Evolutionary conservation across 2,888 invertebrate species (phyloP).

Genomic region (Scaptomyza polygonia): DNA sequence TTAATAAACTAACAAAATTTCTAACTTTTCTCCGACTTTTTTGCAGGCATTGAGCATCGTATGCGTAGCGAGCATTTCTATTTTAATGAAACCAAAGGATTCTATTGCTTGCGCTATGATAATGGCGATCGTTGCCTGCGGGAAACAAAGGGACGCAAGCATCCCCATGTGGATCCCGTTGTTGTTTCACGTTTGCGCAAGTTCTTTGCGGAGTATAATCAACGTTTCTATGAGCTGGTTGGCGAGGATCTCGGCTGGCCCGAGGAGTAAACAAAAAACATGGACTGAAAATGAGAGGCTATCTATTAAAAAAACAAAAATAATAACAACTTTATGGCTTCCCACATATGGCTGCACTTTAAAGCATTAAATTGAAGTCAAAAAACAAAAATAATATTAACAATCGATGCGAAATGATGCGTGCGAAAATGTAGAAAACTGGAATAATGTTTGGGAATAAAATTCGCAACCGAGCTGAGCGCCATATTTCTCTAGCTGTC

Average conservation of each 20-base stretch:
- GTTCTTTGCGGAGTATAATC: slow-evolving; percentile 96
- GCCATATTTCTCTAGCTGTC: slow-evolving; percentile 51
- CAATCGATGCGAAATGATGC: slow-evolving; percentile 24
- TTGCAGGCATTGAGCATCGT: slow-evolving; percentile 84
- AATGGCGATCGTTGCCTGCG: slow-evolving; percentile 93
- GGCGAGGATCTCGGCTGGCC: slow-evolving; percentile 97
- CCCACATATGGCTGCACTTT: slow-evolving; percentile 38
- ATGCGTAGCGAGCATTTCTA: slow-evolving; percentile 95
- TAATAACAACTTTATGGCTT: slow-evolving; percentile 26
- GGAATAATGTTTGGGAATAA: background rate
- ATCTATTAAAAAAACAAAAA: background rate
- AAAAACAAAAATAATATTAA: slow-evolving; percentile 8
- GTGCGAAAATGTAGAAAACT: slow-evolving; percentile 13
- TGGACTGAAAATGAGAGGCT: slow-evolving; percentile 62
- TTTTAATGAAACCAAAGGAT: slow-evolving; percentile 98
- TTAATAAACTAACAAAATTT: no score
- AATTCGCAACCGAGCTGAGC: slow-evolving; percentile 12
- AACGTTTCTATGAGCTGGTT: slow-evolving; percentile 95
- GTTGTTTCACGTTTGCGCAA: slow-evolving; percentile 91
- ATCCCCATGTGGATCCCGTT: slow-evolving; percentile 92
- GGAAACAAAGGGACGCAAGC: slow-evolving; percentile 92
- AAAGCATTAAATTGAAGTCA: slow-evolving; percentile 52
- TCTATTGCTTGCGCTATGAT: slow-evolving; percentile 95
- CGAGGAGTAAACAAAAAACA: slow-evolving; percentile 87
- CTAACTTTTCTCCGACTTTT: background rate